These are phyloP conservation scores for Trematomus bernacchii DNA, from an alignment of 2,797 vertebrate genomes.

Conservation along the genomic window DNA sequence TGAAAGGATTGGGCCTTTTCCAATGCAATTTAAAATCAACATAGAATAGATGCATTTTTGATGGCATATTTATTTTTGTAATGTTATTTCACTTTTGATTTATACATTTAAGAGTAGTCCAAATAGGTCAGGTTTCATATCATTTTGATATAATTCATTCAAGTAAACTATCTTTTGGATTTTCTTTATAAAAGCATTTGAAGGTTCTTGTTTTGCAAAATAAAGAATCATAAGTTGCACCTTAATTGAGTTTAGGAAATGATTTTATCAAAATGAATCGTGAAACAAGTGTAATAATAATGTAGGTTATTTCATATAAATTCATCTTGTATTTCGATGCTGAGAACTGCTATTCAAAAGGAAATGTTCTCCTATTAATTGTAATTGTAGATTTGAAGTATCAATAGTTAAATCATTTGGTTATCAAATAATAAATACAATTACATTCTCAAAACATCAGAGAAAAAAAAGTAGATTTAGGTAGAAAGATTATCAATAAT, in stretches of 20 bases:
- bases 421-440: constrained; percentile 15
- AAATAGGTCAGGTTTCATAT: neutral
- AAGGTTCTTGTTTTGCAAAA: constrained; percentile 19
- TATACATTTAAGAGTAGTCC: constrained; percentile 23
- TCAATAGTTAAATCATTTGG: constrained; percentile 5
- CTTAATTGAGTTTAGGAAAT: constrained; percentile 24
- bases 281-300: constrained; percentile 22
- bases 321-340: constrained; percentile 1
- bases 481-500: constrained; percentile 6
- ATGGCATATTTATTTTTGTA: constrained; percentile 32
- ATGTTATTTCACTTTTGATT: constrained; percentile 18
- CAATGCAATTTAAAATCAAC: constrained; percentile 20
- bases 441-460: neutral
- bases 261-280: neutral
- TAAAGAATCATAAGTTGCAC: constrained; percentile 30
- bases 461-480: constrained; percentile 21
- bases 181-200: constrained; percentile 27
- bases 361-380: constrained; percentile 7
- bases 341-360: constrained; percentile 11
- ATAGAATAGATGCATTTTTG: constrained; percentile 10
- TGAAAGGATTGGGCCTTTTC: constrained; percentile 47
- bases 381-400: constrained; percentile 20
- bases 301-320: neutral
- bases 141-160: constrained; percentile 21
- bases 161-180: constrained; percentile 16